phyloP scores from a whole-genome alignment of 1,140 invertebrate genomes.

The Scaptomyza hsui region DNA sequence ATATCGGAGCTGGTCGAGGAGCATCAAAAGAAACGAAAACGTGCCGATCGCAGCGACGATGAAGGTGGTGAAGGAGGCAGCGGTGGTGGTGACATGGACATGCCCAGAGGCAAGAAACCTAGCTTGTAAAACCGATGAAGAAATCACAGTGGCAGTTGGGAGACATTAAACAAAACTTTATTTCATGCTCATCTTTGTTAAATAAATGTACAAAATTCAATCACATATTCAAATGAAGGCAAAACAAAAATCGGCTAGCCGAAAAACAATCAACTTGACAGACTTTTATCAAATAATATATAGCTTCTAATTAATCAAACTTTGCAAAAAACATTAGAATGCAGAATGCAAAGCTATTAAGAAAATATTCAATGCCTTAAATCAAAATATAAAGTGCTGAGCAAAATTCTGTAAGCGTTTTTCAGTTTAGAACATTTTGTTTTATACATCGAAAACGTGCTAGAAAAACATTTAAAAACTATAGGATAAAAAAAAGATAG shows the following conservation, averaged over 20 bases:
- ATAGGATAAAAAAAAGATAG: no score
- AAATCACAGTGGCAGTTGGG: not conserved
- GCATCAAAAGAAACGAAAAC: conserved; percentile 76
- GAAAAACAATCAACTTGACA: not conserved
- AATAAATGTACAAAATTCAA: conserved; percentile 1
- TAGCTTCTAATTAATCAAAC: no score
- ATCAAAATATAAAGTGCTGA: no score
- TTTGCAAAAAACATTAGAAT: no score
- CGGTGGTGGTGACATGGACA: conserved; percentile 20
- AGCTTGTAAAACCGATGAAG: conserved; percentile 36
- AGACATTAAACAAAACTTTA: conserved; percentile 49
- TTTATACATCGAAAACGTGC: no score
- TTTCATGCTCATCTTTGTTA: conserved; percentile 30
- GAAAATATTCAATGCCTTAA: no score
- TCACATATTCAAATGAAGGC: not conserved
- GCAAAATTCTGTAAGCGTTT: no score
- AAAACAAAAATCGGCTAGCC: not conserved
- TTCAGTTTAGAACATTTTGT: no score
- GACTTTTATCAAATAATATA: no score
- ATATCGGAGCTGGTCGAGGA: conserved; percentile 80
- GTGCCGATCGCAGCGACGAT: conserved; percentile 64
- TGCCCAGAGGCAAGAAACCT: conserved; percentile 58
- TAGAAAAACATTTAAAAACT: no score
- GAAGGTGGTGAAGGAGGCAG: conserved; percentile 29
- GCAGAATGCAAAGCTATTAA: no score